phyloP scores from a whole-genome alignment of 2,888 invertebrate genomes.

The Ferdinandea cuprea region DNA sequence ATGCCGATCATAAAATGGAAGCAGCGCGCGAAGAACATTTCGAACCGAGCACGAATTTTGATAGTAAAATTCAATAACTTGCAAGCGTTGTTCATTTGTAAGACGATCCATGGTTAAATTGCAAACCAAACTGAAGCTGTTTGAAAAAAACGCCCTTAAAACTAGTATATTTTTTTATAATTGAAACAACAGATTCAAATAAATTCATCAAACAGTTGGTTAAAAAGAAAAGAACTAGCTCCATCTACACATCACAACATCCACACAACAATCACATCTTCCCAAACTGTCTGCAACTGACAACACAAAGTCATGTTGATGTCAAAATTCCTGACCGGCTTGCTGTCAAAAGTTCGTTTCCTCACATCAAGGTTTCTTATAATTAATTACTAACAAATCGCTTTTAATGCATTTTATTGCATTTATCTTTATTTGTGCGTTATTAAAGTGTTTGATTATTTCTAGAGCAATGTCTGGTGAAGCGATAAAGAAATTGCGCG shows the following conservation, averaged over 20 bases:
- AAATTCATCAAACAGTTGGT: too few relatives aligned
- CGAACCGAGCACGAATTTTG: too few relatives aligned
- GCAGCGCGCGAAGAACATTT: too few relatives aligned
- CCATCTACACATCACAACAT: not conserved
- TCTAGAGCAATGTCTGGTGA: conserved; percentile 51
- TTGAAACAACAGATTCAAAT: too few relatives aligned
- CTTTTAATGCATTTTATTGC: conserved; percentile 21
- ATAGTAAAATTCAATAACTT: too few relatives aligned
- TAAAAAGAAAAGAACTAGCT: too few relatives aligned
- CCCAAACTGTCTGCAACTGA: not conserved
- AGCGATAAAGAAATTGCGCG: conserved; percentile 76
- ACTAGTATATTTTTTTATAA: too few relatives aligned
- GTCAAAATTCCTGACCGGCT: not conserved
- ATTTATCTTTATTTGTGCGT: conserved; percentile 25
- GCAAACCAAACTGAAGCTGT: too few relatives aligned
- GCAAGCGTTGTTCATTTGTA: too few relatives aligned
- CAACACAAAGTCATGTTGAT: not conserved
- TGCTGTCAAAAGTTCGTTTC: not conserved
- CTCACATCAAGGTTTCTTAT: conserved; percentile 23
- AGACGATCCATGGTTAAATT: too few relatives aligned
- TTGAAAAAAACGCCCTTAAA: too few relatives aligned
- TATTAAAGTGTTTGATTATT: conserved; percentile 35
- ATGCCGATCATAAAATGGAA: too few relatives aligned
- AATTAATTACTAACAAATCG: conserved; percentile 1
- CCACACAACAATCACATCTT: not conserved